These are phyloP conservation scores for Popillia japonica DNA, from an alignment of 1,140 invertebrate genomes.

Conservation along the genomic window DNA sequence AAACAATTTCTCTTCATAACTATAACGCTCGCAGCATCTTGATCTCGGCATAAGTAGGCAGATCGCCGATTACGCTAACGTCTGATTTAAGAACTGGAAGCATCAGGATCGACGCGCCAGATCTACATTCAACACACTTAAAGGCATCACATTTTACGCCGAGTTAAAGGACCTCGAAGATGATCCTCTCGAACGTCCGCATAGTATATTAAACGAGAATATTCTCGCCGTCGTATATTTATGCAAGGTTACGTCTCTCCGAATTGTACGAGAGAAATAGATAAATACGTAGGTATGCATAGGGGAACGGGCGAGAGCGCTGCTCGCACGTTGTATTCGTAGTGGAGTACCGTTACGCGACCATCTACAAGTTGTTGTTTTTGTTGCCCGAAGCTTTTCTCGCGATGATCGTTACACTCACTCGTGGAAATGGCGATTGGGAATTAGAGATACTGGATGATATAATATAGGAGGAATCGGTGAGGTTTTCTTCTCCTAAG, in stretches of 20 bases:
- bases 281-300: background rate
- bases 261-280: slow-evolving; percentile 1
- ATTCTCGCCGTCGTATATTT: background rate
- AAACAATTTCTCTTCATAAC: background rate
- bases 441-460: background rate
- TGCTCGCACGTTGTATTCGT: too few species aligned
- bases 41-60: background rate
- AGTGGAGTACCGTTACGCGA: background rate
- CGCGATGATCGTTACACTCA: background rate
- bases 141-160: background rate
- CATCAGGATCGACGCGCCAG: background rate
- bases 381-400: background rate
- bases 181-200: background rate
- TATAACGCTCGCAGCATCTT: slow-evolving; percentile 20
- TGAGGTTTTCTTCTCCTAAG: too few species aligned
- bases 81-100: slow-evolving; percentile 3
- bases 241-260: background rate
- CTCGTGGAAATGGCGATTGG: background rate
- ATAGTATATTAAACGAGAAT: background rate
- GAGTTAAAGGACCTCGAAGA: background rate
- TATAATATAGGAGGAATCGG: too few species aligned
- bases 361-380: background rate
- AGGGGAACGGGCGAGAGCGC: background rate
- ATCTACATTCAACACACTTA: background rate
- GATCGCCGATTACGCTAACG: background rate